Percentiles rank a stretch among this genome's conserved stretches.
phyloP scores from a whole-genome alignment of 1,140 invertebrate species.

The Hyles euphorbiae region DNA sequence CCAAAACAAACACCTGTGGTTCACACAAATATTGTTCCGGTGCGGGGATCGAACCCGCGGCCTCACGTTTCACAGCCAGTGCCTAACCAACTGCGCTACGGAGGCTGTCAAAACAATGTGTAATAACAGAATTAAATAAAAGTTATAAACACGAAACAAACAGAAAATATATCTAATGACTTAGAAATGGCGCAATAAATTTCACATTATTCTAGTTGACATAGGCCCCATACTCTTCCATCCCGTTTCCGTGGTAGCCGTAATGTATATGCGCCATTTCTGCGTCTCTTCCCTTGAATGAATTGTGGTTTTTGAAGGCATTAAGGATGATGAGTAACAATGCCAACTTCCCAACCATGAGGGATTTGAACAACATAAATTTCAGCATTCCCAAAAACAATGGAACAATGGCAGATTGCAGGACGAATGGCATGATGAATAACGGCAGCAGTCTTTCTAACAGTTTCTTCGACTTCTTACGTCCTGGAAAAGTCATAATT shows the following conservation, averaged over 20 bases:
- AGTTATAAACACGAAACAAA: too few species aligned
- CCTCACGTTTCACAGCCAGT: too few species aligned
- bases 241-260: conserved; percentile 71
- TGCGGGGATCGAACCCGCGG: too few species aligned
- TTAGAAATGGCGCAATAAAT: conserved; percentile 5
- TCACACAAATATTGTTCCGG: too few species aligned
- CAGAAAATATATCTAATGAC: conserved; percentile 11
- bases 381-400: conserved; percentile 79
- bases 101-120: too few species aligned
- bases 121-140: too few species aligned
- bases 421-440: conserved; percentile 79
- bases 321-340: conserved; percentile 78
- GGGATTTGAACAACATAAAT: conserved; percentile 79
- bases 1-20: too few species aligned
- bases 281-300: conserved; percentile 56
- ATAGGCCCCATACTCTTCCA: conserved; percentile 75
- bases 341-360: conserved; percentile 80
- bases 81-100: too few species aligned
- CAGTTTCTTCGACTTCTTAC: conserved; percentile 76
- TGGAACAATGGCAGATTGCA: conserved; percentile 79
- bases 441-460: conserved; percentile 77
- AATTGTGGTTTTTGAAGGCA: conserved; percentile 75
- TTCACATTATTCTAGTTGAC: conserved; percentile 36
- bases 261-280: conserved; percentile 67
- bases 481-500: conserved; percentile 45